phyloP scores from a whole-genome alignment of 2,888 invertebrate species.

The Heptascelio sp. region DNA sequence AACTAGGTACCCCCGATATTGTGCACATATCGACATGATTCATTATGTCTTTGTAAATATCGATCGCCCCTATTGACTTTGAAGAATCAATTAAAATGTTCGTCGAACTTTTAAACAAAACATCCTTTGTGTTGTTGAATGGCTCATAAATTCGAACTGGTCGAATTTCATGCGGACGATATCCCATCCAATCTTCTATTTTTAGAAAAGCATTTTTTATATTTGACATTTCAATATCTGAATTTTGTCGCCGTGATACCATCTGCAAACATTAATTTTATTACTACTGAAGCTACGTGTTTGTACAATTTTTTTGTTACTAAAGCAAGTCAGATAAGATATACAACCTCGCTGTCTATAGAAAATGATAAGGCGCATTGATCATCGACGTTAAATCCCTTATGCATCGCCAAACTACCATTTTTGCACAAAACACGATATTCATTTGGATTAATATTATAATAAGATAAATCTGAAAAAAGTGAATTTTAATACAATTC shows the following conservation, averaged over 20 bases:
- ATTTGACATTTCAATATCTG: constrained; percentile 70
- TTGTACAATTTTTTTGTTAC: too few relatives aligned
- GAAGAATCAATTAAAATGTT: constrained; percentile 86
- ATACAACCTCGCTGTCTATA: too few relatives aligned
- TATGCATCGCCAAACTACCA: too few relatives aligned
- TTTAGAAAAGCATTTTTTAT: constrained; percentile 83
- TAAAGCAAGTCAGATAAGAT: too few relatives aligned
- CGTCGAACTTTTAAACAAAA: constrained; percentile 89
- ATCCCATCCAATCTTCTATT: constrained; percentile 86
- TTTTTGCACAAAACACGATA: too few relatives aligned
- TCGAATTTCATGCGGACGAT: constrained; percentile 81
- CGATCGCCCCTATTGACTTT: constrained; percentile 83
- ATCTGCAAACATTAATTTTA: constrained; percentile 73
- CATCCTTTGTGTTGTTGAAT: constrained; percentile 85
- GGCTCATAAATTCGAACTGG: constrained; percentile 86
- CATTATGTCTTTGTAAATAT: constrained; percentile 87
- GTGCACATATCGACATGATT: constrained; percentile 83
- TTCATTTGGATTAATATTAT: too few relatives aligned
- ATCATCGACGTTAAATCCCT: too few relatives aligned
- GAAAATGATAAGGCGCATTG: too few relatives aligned
- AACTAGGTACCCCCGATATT: constrained; percentile 35
- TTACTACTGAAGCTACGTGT: too few relatives aligned
- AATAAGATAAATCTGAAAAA: too few relatives aligned
- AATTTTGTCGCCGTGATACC: constrained; percentile 74
- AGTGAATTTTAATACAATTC: too few relatives aligned